Evolutionary conservation across 2,888 invertebrate species (phyloP).

Genomic region (Phasia obesa): DNA sequence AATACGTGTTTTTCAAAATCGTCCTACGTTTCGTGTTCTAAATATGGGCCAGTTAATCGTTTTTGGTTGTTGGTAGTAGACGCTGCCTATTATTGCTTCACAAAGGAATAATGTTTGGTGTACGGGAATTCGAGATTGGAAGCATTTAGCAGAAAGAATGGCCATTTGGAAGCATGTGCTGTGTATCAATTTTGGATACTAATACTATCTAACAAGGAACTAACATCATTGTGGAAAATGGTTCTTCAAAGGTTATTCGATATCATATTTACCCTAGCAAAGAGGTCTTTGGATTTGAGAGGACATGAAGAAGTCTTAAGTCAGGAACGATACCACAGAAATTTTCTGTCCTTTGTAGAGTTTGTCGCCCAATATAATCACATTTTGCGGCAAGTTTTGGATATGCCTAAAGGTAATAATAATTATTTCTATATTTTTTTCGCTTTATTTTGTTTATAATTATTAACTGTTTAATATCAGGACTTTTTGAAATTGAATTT

Average conservation of each 20-base stretch:
- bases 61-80: neutral
- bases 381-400: conserved; percentile 60
- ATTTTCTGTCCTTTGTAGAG: conserved; percentile 52
- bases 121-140: too few relatives aligned
- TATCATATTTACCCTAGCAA: conserved; percentile 13
- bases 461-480: conserved; percentile 45
- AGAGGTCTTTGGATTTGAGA: conserved; percentile 21
- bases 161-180: too few relatives aligned
- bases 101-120: too few relatives aligned
- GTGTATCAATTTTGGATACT: too few relatives aligned
- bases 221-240: neutral
- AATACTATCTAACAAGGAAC: too few relatives aligned
- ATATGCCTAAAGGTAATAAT: conserved; percentile 57
- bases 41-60: conserved; percentile 47
- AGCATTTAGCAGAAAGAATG: too few relatives aligned
- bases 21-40: conserved; percentile 43
- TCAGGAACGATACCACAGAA: conserved; percentile 36
- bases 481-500: conserved; percentile 37
- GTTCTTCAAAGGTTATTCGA: conserved; percentile 38
- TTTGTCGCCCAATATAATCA: conserved; percentile 49
- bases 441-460: conserved; percentile 36
- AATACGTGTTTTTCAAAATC: conserved; percentile 17
- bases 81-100: too few relatives aligned
- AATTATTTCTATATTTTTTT: conserved; percentile 39
- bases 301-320: conserved; percentile 22